Evolutionary conservation across 2,797 vertebrate genomes (phyloP).

Genomic region (Centroberyx gerrardi): DNA sequence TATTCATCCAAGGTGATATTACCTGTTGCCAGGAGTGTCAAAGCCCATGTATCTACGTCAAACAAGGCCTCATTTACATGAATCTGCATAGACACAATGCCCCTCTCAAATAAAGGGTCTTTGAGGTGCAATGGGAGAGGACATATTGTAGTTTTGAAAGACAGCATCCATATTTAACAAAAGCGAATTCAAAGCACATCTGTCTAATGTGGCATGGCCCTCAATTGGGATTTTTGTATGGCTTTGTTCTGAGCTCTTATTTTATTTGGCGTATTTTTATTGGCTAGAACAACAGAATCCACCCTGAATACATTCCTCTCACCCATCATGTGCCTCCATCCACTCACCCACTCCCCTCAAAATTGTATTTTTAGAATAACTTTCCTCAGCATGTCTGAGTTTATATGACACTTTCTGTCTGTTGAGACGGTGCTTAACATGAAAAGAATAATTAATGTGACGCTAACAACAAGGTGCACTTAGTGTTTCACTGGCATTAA

Average conservation of each 20-base stretch:
- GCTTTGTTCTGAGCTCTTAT: constrained; percentile 30
- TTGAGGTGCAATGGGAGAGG: constrained; percentile 33
- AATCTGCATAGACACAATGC: constrained; percentile 34
- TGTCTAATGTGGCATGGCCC: constrained; percentile 27
- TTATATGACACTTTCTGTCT: constrained; percentile 42
- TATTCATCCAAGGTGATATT: constrained; percentile 29
- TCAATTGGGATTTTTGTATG: constrained; percentile 30
- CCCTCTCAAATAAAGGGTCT: constrained; percentile 27
- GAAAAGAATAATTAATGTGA: constrained; percentile 69
- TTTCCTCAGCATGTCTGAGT: not conserved
- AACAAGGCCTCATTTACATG: constrained; percentile 37
- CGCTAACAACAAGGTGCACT: constrained; percentile 37
- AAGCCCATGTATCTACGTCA: constrained; percentile 27
- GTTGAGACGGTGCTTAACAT: constrained; percentile 62
- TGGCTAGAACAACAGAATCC: constrained; percentile 2
- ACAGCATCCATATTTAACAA: constrained; percentile 39
- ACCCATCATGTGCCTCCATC: constrained; percentile 3
- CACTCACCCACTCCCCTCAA: constrained; percentile 11
- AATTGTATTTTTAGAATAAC: constrained; percentile 33
- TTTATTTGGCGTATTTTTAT: not conserved
- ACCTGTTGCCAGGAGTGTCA: constrained; percentile 14
- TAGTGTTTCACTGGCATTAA: not conserved
- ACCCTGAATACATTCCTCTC: not conserved
- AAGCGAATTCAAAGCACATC: constrained; percentile 4
- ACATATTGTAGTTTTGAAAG: constrained; percentile 1